These are phyloP conservation scores for Florisuga fusca DNA, from an alignment of 2,797 vertebrate genomes.

Conservation along the genomic window DNA sequence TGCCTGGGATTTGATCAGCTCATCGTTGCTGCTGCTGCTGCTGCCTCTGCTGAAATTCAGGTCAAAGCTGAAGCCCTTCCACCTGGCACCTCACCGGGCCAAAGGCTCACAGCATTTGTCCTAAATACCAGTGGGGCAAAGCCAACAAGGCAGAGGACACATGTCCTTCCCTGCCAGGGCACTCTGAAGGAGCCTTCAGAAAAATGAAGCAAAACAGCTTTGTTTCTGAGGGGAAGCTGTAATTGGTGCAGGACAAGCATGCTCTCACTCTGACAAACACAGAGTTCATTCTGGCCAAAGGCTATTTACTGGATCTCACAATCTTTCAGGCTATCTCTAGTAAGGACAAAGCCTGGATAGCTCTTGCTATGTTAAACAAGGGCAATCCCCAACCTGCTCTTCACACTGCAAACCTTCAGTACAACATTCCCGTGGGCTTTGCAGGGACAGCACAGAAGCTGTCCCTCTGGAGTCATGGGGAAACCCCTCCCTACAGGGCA, in stretches of 20 bases:
- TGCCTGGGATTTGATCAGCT: background rate
- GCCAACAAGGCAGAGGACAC: background rate
- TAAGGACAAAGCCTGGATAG: background rate
- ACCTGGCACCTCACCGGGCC: background rate
- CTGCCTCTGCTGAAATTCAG: background rate
- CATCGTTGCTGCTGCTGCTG: background rate
- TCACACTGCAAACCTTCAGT: background rate
- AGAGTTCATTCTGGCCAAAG: background rate
- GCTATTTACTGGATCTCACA: background rate
- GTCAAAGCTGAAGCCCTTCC: background rate
- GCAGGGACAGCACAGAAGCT: rapidly evolving
- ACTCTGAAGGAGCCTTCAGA: background rate
- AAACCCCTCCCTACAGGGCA: background rate
- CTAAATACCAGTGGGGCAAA: rapidly evolving
- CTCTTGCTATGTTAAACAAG: background rate
- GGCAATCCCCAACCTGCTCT: background rate
- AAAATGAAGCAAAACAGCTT: background rate
- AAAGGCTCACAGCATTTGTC: background rate
- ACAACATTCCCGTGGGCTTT: rapidly evolving
- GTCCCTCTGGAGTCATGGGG: rapidly evolving
- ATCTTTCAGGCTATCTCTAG: background rate
- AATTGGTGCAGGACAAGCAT: background rate
- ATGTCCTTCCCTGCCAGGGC: background rate
- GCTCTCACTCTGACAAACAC: background rate
- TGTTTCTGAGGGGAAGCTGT: background rate